Conservation (phyloP, 30 jellyfish, hydroid and myxozoan species). For the Turritopsis rubra region DNA sequence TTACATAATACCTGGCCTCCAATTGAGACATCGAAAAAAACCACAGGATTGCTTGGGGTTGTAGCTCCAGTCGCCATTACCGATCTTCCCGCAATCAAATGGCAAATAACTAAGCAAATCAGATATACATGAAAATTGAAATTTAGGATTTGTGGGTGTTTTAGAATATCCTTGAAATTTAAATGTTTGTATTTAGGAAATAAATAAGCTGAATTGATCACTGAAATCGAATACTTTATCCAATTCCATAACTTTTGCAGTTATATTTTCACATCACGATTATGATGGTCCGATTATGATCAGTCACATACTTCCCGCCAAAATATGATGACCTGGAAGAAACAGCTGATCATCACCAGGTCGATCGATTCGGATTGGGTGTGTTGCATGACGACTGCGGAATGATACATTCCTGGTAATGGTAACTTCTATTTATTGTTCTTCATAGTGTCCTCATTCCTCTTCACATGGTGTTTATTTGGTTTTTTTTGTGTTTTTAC, state of each 20-base stretch:
- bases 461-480: neutral
- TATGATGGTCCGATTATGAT: neutral
- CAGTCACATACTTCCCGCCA: neutral
- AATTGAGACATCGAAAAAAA: constrained; percentile 73
- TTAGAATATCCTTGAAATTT: neutral
- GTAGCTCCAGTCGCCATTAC: constrained; percentile 69
- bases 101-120: neutral
- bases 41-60: constrained; percentile 83
- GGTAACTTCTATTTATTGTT: neutral
- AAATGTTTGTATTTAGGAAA: too few species aligned
- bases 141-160: neutral
- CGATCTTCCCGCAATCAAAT: neutral
- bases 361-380: neutral
- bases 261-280: neutral
- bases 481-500: neutral
- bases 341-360: neutral
- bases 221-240: neutral
- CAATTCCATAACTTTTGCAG: neutral
- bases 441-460: neutral
- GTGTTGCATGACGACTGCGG: neutral
- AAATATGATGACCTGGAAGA: neutral
- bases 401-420: neutral
- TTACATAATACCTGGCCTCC: constrained; percentile 80
- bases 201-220: too few species aligned
- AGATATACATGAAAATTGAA: neutral